Base-by-base conservation (phyloP, 2,113 vertebrate species). In the Nannobrachium achirus region DNA sequence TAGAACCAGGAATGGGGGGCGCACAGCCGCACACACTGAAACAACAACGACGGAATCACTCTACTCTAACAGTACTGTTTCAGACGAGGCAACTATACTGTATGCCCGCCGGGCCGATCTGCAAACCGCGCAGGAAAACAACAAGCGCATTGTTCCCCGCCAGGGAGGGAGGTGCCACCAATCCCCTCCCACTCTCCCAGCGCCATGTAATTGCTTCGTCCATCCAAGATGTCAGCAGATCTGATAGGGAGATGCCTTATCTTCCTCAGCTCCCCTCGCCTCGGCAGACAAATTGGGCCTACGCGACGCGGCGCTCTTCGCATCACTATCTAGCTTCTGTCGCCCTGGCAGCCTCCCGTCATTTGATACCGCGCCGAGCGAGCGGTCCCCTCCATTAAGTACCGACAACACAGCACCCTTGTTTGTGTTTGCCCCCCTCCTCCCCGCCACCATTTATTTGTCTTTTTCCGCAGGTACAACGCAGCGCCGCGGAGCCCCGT, bases 171-270 rank as follows among this genome's bases (percentile, higher is more conserved):
- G 50, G 13, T 60, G 51, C 73, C 75, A 71, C 33, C 33, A 56
- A 89, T 69, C 85, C 66, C 65, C 78, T 8, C n/a, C 56, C 59
- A 68, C 56, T 90, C 46, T 70, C 62, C n/a, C n/a, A n/a, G n/a
- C 84, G 59, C 78, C 25, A 33, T 74, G 71, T 90, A 92, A 93
- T 89, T 92, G 81, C 84, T 89, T 80, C 19, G 74, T 66, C 89
- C 88, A 74, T 80, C 63, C 38, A 69, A 61, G 75, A 86, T 84
- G 81, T 85, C 79, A 79, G 39, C 39, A 19, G 67, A 89, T 91
- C 80, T 82, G 82, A 90, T 87, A 89, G 76, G 25, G 71, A 75
- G 71, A 65, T 61, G 75, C 83, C 78, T 89, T 86, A 87, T 86
- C 85, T 65, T 41, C 74, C 83, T 70, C 59, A 8, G n/a, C n/a